Percentiles rank a stretch among this genome's conserved stretches.
phyloP scores from a whole-genome alignment of 2,113 vertebrate genomes.

The Poeciliopsis turrubarensis region DNA sequence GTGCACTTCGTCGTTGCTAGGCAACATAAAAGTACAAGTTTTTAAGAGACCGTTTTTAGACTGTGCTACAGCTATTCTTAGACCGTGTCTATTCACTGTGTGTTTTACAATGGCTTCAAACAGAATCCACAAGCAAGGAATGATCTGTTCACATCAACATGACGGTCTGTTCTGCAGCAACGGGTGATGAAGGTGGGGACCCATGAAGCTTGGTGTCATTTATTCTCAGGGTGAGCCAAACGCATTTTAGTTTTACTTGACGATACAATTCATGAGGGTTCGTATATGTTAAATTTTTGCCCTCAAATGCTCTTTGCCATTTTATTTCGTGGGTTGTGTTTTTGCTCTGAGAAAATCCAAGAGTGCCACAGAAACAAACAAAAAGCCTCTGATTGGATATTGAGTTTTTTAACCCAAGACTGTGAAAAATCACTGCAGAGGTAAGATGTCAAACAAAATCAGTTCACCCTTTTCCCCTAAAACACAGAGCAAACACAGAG shows the following conservation, averaged over 20 bases:
- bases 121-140: conserved; percentile 4
- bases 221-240: background rate
- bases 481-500: conserved; percentile 6
- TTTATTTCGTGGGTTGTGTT: background rate
- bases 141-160: background rate
- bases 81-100: conserved; percentile 1
- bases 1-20: conserved; percentile 36
- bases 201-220: background rate
- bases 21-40: conserved; percentile 36
- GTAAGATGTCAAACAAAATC: conserved; percentile 12
- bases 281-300: background rate
- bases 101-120: conserved; percentile 22
- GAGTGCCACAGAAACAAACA: background rate
- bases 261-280: background rate
- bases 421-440: background rate
- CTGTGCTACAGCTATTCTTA: conserved; percentile 35
- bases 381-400: background rate
- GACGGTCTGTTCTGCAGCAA: background rate
- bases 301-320: background rate
- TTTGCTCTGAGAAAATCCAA: background rate
- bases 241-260: background rate
- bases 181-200: background rate
- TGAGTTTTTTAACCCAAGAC: background rate
- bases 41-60: conserved; percentile 22
- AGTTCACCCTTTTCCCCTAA: background rate